Evolutionary conservation across 2,888 invertebrate genomes (phyloP).

Genomic region (Stegophylla sp.): DNA sequence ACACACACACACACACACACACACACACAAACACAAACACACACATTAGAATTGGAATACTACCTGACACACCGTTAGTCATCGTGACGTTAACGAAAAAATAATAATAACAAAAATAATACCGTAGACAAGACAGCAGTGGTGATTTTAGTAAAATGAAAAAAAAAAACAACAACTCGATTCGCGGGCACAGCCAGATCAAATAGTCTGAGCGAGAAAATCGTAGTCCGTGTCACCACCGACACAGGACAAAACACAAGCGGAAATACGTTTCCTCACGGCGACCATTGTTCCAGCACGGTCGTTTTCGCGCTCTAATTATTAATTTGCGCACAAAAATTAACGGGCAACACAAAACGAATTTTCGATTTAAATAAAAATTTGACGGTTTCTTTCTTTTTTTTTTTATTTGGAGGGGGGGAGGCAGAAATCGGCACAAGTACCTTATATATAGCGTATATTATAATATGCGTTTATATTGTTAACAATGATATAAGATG

Average conservation of each 20-base stretch:
- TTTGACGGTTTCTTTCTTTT: background rate
- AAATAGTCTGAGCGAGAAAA: background rate
- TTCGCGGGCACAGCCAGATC: background rate
- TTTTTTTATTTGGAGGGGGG: background rate
- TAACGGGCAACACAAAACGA: background rate
- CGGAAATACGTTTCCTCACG: background rate
- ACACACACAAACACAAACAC: too few relatives aligned
- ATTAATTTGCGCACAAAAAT: conserved; percentile 14
- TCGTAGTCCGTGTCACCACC: conserved; percentile 8
- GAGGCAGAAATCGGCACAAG: too few relatives aligned
- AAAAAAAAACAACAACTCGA: too few relatives aligned
- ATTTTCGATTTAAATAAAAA: conserved; percentile 2
- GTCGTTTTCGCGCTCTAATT: conserved; percentile 41
- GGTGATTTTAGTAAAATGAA: background rate
- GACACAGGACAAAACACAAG: too few relatives aligned
- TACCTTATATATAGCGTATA: too few relatives aligned
- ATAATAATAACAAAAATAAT: conserved; percentile 10
- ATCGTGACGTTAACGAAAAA: conserved; percentile 14
- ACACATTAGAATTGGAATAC: conserved; percentile 31
- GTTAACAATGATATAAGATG: background rate
- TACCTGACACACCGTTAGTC: conserved; percentile 18
- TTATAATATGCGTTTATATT: background rate
- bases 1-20: too few relatives aligned
- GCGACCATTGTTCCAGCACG: conserved; percentile 18
- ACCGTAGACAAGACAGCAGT: background rate